Conservation (phyloP, 2,113 vertebrate species). For the Balaeniceps rex region DNA sequence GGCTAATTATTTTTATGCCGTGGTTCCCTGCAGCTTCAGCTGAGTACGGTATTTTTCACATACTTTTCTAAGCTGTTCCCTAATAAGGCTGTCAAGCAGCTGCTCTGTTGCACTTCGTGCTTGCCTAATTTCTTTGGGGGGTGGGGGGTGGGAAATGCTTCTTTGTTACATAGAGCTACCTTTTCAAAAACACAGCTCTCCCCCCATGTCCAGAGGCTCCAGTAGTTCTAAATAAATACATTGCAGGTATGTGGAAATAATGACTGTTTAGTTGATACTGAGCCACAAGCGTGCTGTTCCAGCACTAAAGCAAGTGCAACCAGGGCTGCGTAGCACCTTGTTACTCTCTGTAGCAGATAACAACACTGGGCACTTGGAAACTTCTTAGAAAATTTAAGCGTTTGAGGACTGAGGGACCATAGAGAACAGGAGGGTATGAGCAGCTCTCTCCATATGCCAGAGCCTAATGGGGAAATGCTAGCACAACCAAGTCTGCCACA, state of each 20-base stretch:
- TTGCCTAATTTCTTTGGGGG: not conserved
- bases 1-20: slow-evolving; percentile 31
- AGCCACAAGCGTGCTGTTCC: not conserved
- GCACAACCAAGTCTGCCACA: not conserved
- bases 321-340: not conserved
- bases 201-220: not conserved
- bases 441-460: not conserved
- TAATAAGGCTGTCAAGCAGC: slow-evolving; percentile 13
- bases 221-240: not conserved
- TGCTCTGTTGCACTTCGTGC: not conserved
- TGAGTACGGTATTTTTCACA: slow-evolving; percentile 27
- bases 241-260: not conserved
- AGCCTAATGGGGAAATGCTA: not conserved
- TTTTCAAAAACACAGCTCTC: not conserved
- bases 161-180: not conserved
- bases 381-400: not conserved
- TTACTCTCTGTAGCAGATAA: not conserved
- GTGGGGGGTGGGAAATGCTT: not conserved
- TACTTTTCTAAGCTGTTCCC: slow-evolving; percentile 1
- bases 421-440: not conserved
- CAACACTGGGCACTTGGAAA: not conserved
- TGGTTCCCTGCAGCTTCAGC: slow-evolving; percentile 25
- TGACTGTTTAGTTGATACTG: not conserved
- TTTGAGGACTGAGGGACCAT: not conserved
- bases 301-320: not conserved